Percentiles rank a stretch among this genome's conserved stretches.
phyloP scores from a whole-genome alignment of 2,113 vertebrate species.

The Excalfactoria chinensis region DNA sequence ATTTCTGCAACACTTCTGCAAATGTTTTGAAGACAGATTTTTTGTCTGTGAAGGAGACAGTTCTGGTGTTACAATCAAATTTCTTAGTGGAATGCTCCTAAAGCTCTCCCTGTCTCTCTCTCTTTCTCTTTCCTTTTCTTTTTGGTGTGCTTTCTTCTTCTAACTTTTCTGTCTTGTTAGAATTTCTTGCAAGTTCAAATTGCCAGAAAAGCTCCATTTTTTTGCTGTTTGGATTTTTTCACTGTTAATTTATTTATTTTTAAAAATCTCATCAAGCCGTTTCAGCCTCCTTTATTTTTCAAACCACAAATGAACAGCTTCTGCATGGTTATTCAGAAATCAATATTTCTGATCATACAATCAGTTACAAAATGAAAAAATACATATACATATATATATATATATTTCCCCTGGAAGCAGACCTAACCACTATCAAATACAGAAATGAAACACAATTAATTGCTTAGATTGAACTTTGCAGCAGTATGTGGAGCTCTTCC shows the following conservation, averaged over 20 bases:
- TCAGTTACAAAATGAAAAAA: slow-evolving; percentile 1
- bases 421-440: background rate
- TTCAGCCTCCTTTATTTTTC: background rate
- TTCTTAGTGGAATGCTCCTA: slow-evolving; percentile 6
- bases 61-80: slow-evolving; percentile 57
- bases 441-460: background rate
- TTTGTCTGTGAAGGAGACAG: slow-evolving; percentile 54
- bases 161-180: background rate
- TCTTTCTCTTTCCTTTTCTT: background rate
- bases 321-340: background rate
- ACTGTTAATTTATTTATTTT: background rate
- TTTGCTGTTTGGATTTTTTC: background rate
- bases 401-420: background rate
- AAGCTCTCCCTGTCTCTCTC: background rate
- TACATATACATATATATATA: background rate
- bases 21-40: slow-evolving; percentile 67
- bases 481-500: background rate
- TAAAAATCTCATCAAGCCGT: background rate
- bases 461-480: background rate
- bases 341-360: too few species aligned
- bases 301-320: background rate
- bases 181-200: background rate
- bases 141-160: background rate
- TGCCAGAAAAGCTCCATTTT: background rate
- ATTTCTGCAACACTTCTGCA: slow-evolving; percentile 55